Percentiles rank a stretch among this genome's conserved stretches.
Evolutionary conservation across 2,113 vertebrate species (phyloP).

Genomic region (Mustela nigripes): DNA sequence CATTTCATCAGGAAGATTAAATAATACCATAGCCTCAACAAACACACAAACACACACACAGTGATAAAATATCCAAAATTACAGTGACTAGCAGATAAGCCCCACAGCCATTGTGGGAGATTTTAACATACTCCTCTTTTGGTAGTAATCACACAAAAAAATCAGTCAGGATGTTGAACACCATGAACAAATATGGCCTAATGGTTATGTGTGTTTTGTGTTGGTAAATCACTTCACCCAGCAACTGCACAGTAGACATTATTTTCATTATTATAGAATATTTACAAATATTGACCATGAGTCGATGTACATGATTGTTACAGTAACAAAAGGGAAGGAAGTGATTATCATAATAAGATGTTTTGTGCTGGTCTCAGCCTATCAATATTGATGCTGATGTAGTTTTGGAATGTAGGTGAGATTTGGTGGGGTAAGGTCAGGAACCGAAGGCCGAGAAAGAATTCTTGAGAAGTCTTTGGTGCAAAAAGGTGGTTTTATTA

Average conservation of each 20-base stretch:
- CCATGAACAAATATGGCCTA: not conserved
- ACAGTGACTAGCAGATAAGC: not conserved
- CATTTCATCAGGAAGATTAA: slow-evolving; percentile 29
- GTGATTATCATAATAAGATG: not conserved
- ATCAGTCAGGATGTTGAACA: not conserved
- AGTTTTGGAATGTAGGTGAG: too few relatives aligned
- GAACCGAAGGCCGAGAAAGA: too few relatives aligned
- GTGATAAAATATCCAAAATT: not conserved
- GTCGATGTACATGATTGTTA: not conserved
- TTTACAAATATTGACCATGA: not conserved
- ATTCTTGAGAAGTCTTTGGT: too few relatives aligned
- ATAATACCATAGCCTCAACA: not conserved
- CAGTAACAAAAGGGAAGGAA: not conserved
- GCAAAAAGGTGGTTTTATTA: too few relatives aligned
- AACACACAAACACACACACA: not conserved
- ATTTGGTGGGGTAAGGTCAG: too few relatives aligned
- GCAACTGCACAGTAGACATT: not conserved
- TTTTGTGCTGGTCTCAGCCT: not conserved
- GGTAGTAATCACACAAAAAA: not conserved
- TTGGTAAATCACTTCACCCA: not conserved
- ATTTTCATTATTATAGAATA: not conserved
- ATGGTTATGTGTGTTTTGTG: too few relatives aligned
- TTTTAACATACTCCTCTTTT: not conserved
- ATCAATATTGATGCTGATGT: not conserved
- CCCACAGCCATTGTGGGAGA: not conserved